Base-by-base conservation (phyloP, 2,888 invertebrate genomes). In the Folsomia candida region DNA sequence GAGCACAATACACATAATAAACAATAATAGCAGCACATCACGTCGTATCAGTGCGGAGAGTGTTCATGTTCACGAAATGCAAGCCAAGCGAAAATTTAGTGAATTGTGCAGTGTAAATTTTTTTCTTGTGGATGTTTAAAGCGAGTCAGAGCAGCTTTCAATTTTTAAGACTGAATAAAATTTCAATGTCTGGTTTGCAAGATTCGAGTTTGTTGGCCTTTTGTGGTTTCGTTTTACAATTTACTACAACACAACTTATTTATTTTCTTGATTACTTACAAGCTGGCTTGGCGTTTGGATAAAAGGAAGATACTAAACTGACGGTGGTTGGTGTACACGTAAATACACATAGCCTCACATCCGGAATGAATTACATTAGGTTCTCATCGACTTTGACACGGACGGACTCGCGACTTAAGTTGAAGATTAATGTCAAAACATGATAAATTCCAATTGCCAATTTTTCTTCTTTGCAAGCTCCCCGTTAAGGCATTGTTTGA, bases 191-290 rank as follows among this genome's bases (percentile, higher is more conserved):
- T 54, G 20, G n/a, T 54, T 54, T 54, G 54, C 54, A n/a, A 54
- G 14, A 37, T 37, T 37, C 37, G 37, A 64, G 63, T 64, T 64
- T 64, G 63, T 64, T 64, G 63, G 63, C 63, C 63, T 51, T 61
- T 62, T 62, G 62, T 62, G 62, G 62, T 62, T 57, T 62, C 26
- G 20, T 9, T n/a, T n/a, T 51, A 64, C 47, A 37, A 64, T 22
- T 64, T 64, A 22, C 18, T 6, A 37, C 14, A 37, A n/a, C n/a
- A n/a, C n/a, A 26, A 22, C 59, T 59, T 59, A 59, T 59, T n/a
- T n/a, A 37, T 37, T 14, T 14, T 37, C 37, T 37, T 37, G 37
- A 37, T 37, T 37, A 37, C 37, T 9, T 37, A 9, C 14, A 37
- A 37, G 37, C 37, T 37, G 37, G 54, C 54, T 54, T 54, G 54